Conservation (phyloP, 2,113 vertebrate genomes). For the Todiramphus saurophagus region DNA sequence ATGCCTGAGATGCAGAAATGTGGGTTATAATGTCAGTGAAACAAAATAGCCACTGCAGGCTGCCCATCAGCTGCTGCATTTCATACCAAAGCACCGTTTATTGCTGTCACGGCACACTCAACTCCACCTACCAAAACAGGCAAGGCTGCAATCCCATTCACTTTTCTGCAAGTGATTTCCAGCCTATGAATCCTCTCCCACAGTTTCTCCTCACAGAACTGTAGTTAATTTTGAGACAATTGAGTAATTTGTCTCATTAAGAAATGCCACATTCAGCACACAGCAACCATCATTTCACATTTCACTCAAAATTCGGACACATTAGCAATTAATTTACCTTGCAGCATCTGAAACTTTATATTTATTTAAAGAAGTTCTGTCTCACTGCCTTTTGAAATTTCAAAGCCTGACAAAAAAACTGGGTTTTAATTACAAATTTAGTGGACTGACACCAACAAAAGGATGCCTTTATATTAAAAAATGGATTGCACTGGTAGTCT, state of each 20-base stretch:
- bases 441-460: not conserved
- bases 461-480: not conserved
- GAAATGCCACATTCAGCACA: not conserved
- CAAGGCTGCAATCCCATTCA: not conserved
- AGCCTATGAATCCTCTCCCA: not conserved
- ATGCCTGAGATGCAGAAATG: not conserved
- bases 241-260: not conserved
- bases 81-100: not conserved
- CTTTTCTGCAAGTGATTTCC: not conserved
- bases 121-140: accelerated
- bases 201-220: not conserved
- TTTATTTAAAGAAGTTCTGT: not conserved
- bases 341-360: not conserved
- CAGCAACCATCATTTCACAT: not conserved
- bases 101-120: not conserved
- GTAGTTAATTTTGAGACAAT: not conserved
- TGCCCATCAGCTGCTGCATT: constrained; percentile 15
- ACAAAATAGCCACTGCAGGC: not conserved
- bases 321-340: not conserved
- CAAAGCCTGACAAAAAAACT: not conserved
- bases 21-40: not conserved
- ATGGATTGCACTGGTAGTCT: not conserved
- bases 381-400: not conserved
- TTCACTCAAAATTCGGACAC: not conserved
- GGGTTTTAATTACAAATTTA: not conserved